Percentiles rank a stretch among this genome's conserved stretches.
Evolutionary conservation across 2,797 vertebrate genomes (phyloP).

Genomic region (Cynodonichthys magdalenae): DNA sequence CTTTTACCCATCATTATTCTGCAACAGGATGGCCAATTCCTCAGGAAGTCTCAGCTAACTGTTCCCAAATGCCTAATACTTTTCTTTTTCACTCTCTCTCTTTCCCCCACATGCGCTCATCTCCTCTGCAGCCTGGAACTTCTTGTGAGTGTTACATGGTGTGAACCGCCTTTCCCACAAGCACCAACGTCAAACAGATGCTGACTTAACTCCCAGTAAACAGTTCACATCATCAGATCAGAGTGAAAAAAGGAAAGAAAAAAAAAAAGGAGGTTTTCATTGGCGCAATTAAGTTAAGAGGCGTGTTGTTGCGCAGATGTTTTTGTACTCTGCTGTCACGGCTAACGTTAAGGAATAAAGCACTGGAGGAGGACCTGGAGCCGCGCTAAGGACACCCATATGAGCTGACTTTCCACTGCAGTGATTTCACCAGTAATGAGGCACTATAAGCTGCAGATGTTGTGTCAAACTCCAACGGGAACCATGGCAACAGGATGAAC

Average conservation of each 20-base stretch:
- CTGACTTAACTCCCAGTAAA: constrained; percentile 64
- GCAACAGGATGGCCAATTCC: constrained; percentile 23
- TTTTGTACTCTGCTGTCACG: constrained; percentile 74
- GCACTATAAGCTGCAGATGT: constrained; percentile 82
- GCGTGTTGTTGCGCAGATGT: constrained; percentile 76
- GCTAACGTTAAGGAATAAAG: constrained; percentile 68
- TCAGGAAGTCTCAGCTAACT: constrained; percentile 44
- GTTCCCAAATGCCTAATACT: constrained; percentile 64
- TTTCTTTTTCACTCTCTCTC: background rate
- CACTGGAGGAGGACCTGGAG: constrained; percentile 64
- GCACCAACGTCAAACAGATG: constrained; percentile 78
- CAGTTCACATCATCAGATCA: constrained; percentile 68
- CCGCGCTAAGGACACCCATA: constrained; percentile 76
- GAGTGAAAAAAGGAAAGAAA: constrained; percentile 17
- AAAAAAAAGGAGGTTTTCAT: constrained; percentile 31
- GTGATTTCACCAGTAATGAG: constrained; percentile 82
- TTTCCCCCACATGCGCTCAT: constrained; percentile 25
- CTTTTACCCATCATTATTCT: constrained; percentile 18
- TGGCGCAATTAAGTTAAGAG: constrained; percentile 63
- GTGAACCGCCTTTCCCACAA: constrained; percentile 76
- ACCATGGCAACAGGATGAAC: constrained; percentile 75
- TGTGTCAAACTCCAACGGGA: constrained; percentile 74
- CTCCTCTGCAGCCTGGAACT: constrained; percentile 59
- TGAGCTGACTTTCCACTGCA: constrained; percentile 78
- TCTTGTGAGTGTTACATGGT: constrained; percentile 61